Conservation (phyloP, 2,888 invertebrate species). For the Pocota personata region DNA sequence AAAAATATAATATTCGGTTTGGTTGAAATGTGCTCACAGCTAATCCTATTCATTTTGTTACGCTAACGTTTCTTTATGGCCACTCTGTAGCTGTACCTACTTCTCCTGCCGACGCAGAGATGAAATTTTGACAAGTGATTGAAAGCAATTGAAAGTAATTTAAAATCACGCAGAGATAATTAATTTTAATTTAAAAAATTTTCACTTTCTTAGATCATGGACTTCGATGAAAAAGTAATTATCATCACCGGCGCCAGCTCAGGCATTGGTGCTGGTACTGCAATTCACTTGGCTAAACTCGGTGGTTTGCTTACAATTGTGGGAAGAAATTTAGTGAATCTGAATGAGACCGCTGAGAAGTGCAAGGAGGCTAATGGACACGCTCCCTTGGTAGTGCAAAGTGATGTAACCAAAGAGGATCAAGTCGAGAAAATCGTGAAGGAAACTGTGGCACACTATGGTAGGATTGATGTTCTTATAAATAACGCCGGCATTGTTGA, state of each 20-base stretch:
- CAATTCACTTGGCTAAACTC: conserved; percentile 86
- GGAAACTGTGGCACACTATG: conserved; percentile 88
- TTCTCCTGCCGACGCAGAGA: not conserved
- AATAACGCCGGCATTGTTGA: conserved; percentile 94
- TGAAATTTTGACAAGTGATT: not conserved
- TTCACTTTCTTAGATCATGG: not conserved
- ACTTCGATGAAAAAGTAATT: conserved; percentile 85
- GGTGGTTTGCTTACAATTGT: conserved; percentile 87
- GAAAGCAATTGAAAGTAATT: not conserved
- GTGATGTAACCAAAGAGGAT: conserved; percentile 88
- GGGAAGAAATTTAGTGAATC: conserved; percentile 87
- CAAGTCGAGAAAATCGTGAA: conserved; percentile 88
- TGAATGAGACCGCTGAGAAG: conserved; percentile 85
- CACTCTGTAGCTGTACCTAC: not conserved
- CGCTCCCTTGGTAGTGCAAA: conserved; percentile 85
- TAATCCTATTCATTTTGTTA: too few relatives aligned
- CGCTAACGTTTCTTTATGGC: not conserved
- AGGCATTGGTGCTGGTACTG: conserved; percentile 89
- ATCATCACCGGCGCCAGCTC: conserved; percentile 89
- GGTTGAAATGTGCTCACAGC: too few relatives aligned
- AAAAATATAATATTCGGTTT: too few relatives aligned
- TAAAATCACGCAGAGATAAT: not conserved
- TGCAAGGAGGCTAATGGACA: conserved; percentile 82
- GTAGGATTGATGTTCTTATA: conserved; percentile 90
- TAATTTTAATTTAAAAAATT: not conserved